Evolutionary conservation across 1,140 invertebrate genomes (phyloP), one percentile per base, ranked within the genome.

Genomic region (Phymorhynchus buccinoides): DNA sequence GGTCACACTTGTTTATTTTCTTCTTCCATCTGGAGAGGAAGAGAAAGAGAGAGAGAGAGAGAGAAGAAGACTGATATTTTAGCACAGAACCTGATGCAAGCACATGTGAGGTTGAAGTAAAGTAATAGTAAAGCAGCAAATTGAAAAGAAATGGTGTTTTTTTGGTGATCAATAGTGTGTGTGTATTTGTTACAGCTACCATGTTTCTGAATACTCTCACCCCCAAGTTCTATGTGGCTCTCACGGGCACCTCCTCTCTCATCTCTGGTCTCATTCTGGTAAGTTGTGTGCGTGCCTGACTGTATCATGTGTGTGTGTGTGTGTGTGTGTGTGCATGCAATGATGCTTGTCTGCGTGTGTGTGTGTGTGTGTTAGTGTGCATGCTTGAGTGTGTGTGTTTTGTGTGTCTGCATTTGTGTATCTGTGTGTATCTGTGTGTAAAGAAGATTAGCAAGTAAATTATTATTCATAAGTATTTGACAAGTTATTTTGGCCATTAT

Each of bases 151-250:
- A n/a, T n/a, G n/a, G n/a, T n/a, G n/a, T n/a, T n/a, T n/a, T n/a
- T n/a, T n/a, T n/a, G n/a, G n/a, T n/a, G n/a, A n/a, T n/a, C n/a
- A n/a, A n/a, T n/a, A n/a, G 56, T 0, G 12, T 9, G 56, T 62
- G 12, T 62, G 12, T 62, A 3, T 62, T 14, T 73, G 81, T 95
- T 94, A 85, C 94, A 95, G 95, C 97, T 82, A 96, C 97, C 81
- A 96, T 98, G 95, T 99, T 99, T 94, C 95, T 99, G 89, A 98
- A 97, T 91, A 99, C 98, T 35, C 94, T 99, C 89, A 99, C 98
- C 80, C 98, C 98, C 87, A 99, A 99, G 94, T 99, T 99, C 94
- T 99, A 99, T 93, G 98, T 99, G 71, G 98, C 98, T 35, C 94
- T 99, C 52, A 99, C 98, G 44, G 98, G 98, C 85, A 99, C 98